Evolutionary conservation across 2,113 vertebrate genomes (phyloP), one percentile per base, ranked within the genome.

Genomic region (Pagrus major): DNA sequence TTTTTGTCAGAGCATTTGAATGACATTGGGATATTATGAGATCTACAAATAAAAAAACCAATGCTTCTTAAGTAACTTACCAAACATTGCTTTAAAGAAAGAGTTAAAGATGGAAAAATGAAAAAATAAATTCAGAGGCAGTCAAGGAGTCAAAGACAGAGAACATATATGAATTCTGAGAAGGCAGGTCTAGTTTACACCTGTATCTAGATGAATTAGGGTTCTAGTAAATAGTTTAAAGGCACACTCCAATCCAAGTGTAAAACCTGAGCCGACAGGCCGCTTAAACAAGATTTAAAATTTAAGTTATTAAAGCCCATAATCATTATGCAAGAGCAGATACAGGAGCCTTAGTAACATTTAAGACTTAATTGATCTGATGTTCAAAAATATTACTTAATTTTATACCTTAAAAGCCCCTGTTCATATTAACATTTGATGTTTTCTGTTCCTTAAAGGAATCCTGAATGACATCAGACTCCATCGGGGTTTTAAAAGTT

Each of bases 401-500:
- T 61, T 42, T 33, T 42, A 10, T 31, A 46, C 35, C 18, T 20
- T 41, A 15, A n/a, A 68, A 49, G 31, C n/a, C n/a, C n/a, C n/a
- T 74, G 3, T 47, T 39, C 2, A 27, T 12, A 37, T 39, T 2
- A 23, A 37, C 29, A 29, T 65, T 11, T 18, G 31, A 46, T 27
- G 27, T 15, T 56, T 23, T 15, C 27, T 37, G 6, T 25, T 63
- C 56, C 9, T 60, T 10, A 29, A 42, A 61, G 9, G 27, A 25
- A 55, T 10, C 31, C 31, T 27, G n/a, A 69, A 51, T 59, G 44
- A 15, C 41, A 23, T 39, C n/a, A 44, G 44, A n/a, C 70, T 60
- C 64, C 41, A 70, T 15, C 16, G 0, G 31, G 31, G 63, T 58
- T 80, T 58, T 31, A 16, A 77, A 85, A 86, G 71, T 84, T 63